Evolutionary conservation across 2,113 vertebrate species (phyloP), one percentile per base, ranked within the genome.

Genomic region (Phyllostomus hastatus): DNA sequence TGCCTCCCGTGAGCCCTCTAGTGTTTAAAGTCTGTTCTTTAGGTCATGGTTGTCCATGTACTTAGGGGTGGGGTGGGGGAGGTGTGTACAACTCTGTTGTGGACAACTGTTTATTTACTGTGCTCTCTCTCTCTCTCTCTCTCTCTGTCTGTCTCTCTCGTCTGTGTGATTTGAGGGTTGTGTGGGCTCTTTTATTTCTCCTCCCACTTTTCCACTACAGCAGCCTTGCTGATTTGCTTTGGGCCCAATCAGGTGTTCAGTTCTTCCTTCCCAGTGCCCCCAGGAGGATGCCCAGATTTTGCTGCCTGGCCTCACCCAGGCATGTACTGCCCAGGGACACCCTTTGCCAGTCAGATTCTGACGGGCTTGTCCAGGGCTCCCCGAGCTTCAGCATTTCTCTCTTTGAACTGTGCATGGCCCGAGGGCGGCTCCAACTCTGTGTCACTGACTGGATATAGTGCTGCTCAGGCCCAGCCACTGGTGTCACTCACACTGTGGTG

Each of bases 201-300:
- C 24, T 67, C 26, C 54, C 24, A 16, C 7, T 85, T 85, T 81
- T 75, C 59, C 24, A 41, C 5, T 22, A 57, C 38, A 20, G 16
- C 46, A 75, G 28, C 24, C 35, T 4, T n/a, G 67, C 3, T 48
- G 43, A 54, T 15, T n/a, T 79, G 35, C 46, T 92, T 7, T 28
- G 35, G 24, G 9, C 22, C 70, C 9, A 20, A 9, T 66, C 28
- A 75, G 64, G 57, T 0, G 0, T n/a, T 80, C 26, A 70, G 15
- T 57, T 76, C 33, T 3, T 64, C 52, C 78, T 72, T 28, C 57
- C 46, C 38, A 59, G 11, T 20, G 31, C 2, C 20, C 57, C 41
- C 33, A 10, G 31, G 64, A 52, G 10, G 33, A 24, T 50, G 38
- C 1, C n/a, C 20, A 26, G 70, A 22, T 69, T 79, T 80, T 50